Conservation (phyloP, 2,888 invertebrate genomes). For the Oxystoma pomonae region DNA sequence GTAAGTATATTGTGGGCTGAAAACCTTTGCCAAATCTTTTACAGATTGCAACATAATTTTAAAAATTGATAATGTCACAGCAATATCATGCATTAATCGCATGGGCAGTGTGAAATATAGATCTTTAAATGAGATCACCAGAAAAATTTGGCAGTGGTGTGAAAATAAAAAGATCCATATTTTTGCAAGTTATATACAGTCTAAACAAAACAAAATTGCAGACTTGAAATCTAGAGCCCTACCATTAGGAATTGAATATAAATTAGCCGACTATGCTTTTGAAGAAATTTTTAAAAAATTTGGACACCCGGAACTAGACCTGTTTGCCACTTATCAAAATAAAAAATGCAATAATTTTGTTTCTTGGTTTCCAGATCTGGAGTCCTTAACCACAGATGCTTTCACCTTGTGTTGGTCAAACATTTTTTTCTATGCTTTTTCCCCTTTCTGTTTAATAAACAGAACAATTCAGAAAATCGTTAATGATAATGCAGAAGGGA, state of each 20-base stretch:
- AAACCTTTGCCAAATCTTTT: constrained; percentile 19
- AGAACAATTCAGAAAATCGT: constrained; percentile 34
- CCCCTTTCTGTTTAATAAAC: constrained; percentile 32
- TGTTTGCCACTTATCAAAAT: constrained; percentile 31
- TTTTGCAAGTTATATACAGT: constrained; percentile 31
- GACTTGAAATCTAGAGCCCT: constrained; percentile 26
- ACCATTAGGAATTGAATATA: no score
- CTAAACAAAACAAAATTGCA: constrained; percentile 31
- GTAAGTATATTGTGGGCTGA: constrained; percentile 16
- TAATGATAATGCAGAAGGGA: constrained; percentile 31
- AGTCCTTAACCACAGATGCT: constrained; percentile 28
- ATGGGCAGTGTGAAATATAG: constrained; percentile 16
- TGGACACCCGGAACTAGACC: constrained; percentile 27
- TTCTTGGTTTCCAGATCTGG: constrained; percentile 31
- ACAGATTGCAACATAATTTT: constrained; percentile 18
- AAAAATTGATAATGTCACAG: constrained; percentile 15
- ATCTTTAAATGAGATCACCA: constrained; percentile 9
- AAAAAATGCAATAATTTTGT: constrained; percentile 30
- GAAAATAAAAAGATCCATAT: constrained; percentile 26
- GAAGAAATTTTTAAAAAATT: constrained; percentile 19
- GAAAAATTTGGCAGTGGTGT: constrained; percentile 21
- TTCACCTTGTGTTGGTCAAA: constrained; percentile 28
- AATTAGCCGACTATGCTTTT: constrained; percentile 11
- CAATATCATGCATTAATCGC: constrained; percentile 10
- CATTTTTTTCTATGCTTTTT: constrained; percentile 31